Evolutionary conservation across 2,113 vertebrate species (phyloP), one percentile per base, ranked within the genome.

Genomic region (Cepphus grylle): DNA sequence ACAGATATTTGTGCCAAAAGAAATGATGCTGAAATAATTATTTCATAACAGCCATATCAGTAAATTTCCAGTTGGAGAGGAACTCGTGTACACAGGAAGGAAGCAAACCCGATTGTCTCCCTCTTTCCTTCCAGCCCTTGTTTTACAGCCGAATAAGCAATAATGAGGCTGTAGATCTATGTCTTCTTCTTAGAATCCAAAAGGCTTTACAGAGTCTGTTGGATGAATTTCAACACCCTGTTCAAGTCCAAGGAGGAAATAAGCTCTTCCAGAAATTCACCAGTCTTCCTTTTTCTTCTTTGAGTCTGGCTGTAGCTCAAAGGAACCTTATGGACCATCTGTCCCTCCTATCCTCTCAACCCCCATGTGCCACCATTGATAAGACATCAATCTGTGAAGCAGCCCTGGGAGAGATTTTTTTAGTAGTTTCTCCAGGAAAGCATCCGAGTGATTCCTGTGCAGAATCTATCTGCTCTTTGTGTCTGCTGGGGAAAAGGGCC

Each of bases 231-330:
- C 96, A 97, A 94, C 58, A 94, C 82, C 36, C 87, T 74, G 71
- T 88, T 95, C 79, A 90, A 90, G 71, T 96, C 96, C 96, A 97
- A 94, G 92, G 79, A 96, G 96, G 96, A 97, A 97, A 96, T 92
- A 96, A 96, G 56, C 95, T 94, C 92, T 95, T 96, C 96, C 96
- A 96, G 90, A 97, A 94, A 96, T 86, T 81, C 86, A 96, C 93
- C 91, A 87, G 69, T 95, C 93, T 96, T 96, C 91, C 81, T 91
- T 93, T 96, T 96, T 93, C 94, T 96, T 95, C 90, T 94, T 49
- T 53, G 74, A 95, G 38, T 95, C 92, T 97, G 96, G 96, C 96
- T 96, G 88, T 88, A 96, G 78, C 93, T 97, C 96, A 97, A 97
- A 95, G 66, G 55, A 96, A 92, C 85, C 88, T 88, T 86, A 97